Evolutionary conservation across 2,797 vertebrate genomes (phyloP).

Genomic region (Myripristis jacobus): DNA sequence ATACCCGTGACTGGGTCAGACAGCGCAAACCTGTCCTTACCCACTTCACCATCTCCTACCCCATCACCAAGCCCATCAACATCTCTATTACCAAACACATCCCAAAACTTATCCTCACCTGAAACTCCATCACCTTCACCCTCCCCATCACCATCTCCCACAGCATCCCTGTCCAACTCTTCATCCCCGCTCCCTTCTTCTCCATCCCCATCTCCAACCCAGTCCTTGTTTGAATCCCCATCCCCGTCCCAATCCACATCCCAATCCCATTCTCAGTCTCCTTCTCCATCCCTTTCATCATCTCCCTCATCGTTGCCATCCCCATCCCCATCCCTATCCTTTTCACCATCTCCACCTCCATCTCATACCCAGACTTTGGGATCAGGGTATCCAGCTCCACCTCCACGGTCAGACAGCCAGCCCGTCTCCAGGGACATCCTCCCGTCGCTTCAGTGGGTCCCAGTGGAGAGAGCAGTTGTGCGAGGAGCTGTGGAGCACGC

Average conservation of each 20-base stretch:
- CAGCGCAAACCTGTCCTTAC: constrained; percentile 12
- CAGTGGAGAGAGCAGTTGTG: constrained; percentile 51
- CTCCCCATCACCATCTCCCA: not conserved
- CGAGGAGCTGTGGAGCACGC: constrained; percentile 20
- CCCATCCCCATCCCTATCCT: not conserved
- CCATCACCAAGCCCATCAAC: constrained; percentile 31
- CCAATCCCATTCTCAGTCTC: not conserved
- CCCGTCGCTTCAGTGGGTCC: constrained; percentile 52
- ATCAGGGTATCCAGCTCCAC: constrained; percentile 29
- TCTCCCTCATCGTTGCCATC: constrained; percentile 25
- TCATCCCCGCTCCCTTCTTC: not conserved
- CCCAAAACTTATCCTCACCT: constrained; percentile 7
- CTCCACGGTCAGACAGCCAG: constrained; percentile 41
- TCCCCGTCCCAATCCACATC: constrained; percentile 18
- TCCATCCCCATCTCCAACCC: constrained; percentile 13
- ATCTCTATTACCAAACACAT: constrained; percentile 4
- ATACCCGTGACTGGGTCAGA: constrained; percentile 31
- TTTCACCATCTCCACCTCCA: not conserved
- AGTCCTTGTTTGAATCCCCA: constrained; percentile 17
- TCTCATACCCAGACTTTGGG: constrained; percentile 33
- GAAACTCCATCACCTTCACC: constrained; percentile 1
- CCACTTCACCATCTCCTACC: constrained; percentile 5
- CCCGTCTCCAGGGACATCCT: constrained; percentile 37
- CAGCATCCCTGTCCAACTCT: not conserved
- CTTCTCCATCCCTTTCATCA: not conserved